Conservation (phyloP, 2,888 invertebrate species). For the Aquatica leii region DNA sequence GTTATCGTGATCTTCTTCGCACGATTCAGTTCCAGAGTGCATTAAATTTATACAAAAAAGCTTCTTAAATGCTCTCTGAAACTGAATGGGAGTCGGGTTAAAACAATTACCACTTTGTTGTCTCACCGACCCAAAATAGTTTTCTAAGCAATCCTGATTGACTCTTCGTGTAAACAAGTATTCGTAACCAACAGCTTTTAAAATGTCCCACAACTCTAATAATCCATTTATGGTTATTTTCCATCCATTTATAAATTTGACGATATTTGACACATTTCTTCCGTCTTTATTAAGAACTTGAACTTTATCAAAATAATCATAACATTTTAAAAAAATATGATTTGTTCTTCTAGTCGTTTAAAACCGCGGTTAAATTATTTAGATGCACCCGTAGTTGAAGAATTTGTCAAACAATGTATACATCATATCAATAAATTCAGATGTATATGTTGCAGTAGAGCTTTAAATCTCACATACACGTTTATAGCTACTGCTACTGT, state of each 20-base stretch:
- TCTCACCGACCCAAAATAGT: slow-evolving; percentile 41
- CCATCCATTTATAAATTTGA: slow-evolving; percentile 19
- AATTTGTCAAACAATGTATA: slow-evolving; percentile 16
- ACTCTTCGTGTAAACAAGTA: slow-evolving; percentile 28
- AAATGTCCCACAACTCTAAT: not conserved
- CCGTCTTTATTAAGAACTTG: not conserved
- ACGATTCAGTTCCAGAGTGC: slow-evolving; percentile 18
- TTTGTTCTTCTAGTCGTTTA: not conserved
- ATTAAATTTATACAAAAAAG: slow-evolving; percentile 27
- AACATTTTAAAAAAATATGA: not conserved
- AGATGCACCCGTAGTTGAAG: not conserved
- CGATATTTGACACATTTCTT: slow-evolving; percentile 4
- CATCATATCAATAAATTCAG: not conserved
- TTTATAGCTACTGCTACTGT: slow-evolving; percentile 26
- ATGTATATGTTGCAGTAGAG: not conserved
- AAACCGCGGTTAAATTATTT: not conserved
- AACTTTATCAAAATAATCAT: not conserved
- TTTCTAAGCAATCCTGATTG: slow-evolving; percentile 40
- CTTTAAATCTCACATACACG: not conserved
- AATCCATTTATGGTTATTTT: slow-evolving; percentile 18
- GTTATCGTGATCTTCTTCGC: slow-evolving; percentile 6
- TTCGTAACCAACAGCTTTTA: not conserved
- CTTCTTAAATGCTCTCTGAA: slow-evolving; percentile 32
- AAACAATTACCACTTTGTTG: slow-evolving; percentile 32
- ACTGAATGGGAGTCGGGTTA: slow-evolving; percentile 36